phyloP scores from a whole-genome alignment of 2,888 invertebrate species.

The Cerastis leucographa region DNA sequence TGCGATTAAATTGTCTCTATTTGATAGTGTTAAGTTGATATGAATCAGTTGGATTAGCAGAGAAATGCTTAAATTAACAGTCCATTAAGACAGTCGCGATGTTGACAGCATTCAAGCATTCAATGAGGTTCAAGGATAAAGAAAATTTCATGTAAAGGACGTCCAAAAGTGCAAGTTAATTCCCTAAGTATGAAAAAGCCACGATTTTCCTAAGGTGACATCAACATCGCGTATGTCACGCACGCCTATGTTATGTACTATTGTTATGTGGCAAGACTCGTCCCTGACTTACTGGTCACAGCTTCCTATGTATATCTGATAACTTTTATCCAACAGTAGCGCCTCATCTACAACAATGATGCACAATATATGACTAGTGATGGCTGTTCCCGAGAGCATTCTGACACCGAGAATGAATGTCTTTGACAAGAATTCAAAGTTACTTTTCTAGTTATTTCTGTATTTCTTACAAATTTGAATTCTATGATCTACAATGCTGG shows the following conservation, averaged over 20 bases:
- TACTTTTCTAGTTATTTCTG: background rate
- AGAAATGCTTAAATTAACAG: slow-evolving; percentile 19
- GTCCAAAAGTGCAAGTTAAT: slow-evolving; percentile 34
- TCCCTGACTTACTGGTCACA: slow-evolving; percentile 74
- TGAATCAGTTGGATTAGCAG: slow-evolving; percentile 36
- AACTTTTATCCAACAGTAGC: slow-evolving; percentile 69
- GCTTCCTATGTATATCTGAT: slow-evolving; percentile 77
- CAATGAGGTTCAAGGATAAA: background rate
- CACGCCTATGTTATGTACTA: slow-evolving; percentile 19
- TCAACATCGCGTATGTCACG: slow-evolving; percentile 38
- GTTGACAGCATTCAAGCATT: slow-evolving; percentile 31
- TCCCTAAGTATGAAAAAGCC: background rate
- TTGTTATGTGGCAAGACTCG: slow-evolving; percentile 26
- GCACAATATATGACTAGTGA: slow-evolving; percentile 49
- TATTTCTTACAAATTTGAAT: background rate
- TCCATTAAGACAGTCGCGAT: slow-evolving; percentile 44
- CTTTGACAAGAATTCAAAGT: background rate
- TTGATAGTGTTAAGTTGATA: slow-evolving; percentile 3
- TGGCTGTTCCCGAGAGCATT: slow-evolving; percentile 3
- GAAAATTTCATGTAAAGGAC: slow-evolving; percentile 16
- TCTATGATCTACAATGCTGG: background rate
- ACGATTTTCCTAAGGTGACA: background rate
- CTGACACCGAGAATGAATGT: slow-evolving; percentile 3
- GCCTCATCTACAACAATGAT: slow-evolving; percentile 79
- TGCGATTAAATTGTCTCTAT: slow-evolving; percentile 21